A percentile compares a stretch with the other conserved stretches of the same genome.
phyloP scores from a whole-genome alignment of 2,888 invertebrate species.

The Drosophila emarginata region DNA sequence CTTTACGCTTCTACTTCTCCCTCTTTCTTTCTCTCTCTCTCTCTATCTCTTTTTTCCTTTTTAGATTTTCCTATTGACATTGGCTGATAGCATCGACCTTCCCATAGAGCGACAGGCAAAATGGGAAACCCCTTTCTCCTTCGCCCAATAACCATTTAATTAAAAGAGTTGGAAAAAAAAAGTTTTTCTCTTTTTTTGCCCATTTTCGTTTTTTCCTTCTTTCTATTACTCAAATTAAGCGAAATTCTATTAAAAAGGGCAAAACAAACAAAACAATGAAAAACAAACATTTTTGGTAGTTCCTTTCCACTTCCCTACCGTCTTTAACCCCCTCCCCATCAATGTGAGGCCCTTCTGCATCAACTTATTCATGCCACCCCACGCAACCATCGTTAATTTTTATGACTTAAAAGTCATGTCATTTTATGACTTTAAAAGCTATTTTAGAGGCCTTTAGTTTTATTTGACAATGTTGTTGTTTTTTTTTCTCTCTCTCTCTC shows the following conservation, averaged over 20 bases:
- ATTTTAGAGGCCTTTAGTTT: conserved; percentile 78
- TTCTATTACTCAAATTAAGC: conserved; percentile 64
- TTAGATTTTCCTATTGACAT: conserved; percentile 59
- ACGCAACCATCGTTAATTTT: conserved; percentile 77
- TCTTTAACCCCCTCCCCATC: neutral
- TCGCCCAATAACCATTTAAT: conserved; percentile 74
- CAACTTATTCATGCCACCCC: conserved; percentile 33
- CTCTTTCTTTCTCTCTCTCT: neutral
- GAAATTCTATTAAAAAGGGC: conserved; percentile 72
- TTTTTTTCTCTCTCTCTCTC: neutral
- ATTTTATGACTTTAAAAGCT: conserved; percentile 78
- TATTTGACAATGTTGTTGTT: conserved; percentile 65
- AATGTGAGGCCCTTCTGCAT: conserved; percentile 3
- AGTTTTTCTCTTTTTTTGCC: conserved; percentile 6
- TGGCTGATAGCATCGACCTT: conserved; percentile 45
- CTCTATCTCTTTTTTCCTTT: neutral
- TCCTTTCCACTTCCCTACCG: neutral
- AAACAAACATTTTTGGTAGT: conserved; percentile 49
- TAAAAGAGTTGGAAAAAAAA: conserved; percentile 69
- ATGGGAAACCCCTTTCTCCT: conserved; percentile 13
- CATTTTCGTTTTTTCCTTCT: conserved; percentile 16
- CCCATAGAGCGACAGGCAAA: conserved; percentile 16
- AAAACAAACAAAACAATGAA: conserved; percentile 57
- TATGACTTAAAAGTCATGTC: conserved; percentile 73
- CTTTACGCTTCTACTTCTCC: conserved; percentile 65